Percentiles rank a stretch among this genome's conserved stretches.
Conservation (phyloP, 2,113 vertebrate species). For the Nothoprocta pentlandii region DNA sequence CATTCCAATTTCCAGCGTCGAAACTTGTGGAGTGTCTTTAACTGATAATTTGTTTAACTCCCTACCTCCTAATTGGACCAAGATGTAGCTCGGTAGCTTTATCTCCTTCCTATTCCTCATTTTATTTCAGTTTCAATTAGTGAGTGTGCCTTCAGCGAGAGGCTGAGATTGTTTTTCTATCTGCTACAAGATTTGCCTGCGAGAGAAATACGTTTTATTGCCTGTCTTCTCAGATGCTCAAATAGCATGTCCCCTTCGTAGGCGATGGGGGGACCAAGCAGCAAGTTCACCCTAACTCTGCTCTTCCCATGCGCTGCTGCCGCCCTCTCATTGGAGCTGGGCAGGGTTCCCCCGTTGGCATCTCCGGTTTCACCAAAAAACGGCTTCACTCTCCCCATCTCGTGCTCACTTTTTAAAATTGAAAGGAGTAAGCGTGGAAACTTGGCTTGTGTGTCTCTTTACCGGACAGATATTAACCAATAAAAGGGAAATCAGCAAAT, state of each 20-base stretch:
- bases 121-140: conserved; percentile 71
- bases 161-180: conserved; percentile 56
- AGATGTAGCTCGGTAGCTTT: conserved; percentile 58
- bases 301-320: not conserved
- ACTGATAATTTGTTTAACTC: conserved; percentile 64
- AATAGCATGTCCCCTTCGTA: not conserved
- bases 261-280: not conserved
- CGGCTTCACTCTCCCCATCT: not conserved
- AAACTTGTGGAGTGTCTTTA: conserved; percentile 52
- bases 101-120: conserved; percentile 54
- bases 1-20: conserved; percentile 45
- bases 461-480: not conserved
- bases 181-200: conserved; percentile 51
- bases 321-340: not conserved
- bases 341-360: not conserved
- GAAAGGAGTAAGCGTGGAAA: not conserved
- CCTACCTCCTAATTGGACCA: conserved; percentile 66
- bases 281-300: not conserved
- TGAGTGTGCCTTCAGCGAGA: conserved; percentile 58
- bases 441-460: not conserved
- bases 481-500: not conserved
- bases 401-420: not conserved
- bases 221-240: conserved; percentile 46
- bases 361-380: not conserved
- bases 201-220: conserved; percentile 62